phyloP scores from a whole-genome alignment of 2,888 invertebrate species.

The Mythimna vitellina region DNA sequence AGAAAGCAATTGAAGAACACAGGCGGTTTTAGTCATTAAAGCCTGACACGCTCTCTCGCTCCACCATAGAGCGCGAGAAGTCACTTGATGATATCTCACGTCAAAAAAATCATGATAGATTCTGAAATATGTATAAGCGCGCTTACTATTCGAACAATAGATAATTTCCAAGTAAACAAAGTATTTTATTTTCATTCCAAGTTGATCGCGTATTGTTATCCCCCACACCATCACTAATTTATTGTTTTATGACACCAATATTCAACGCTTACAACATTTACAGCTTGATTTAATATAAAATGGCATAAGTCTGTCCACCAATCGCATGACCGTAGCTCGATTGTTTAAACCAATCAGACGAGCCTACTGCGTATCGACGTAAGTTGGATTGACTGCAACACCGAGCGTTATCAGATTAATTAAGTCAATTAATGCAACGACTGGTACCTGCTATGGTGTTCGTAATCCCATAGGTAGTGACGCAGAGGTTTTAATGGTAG shows the following conservation, averaged over 20 bases:
- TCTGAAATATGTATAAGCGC: no score
- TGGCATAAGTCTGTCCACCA: constrained; percentile 27
- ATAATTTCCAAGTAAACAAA: no score
- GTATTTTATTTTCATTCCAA: neutral
- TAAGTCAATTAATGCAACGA: constrained; percentile 52
- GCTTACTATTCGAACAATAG: no score
- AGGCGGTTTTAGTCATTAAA: no score
- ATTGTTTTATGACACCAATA: constrained; percentile 11
- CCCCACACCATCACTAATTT: constrained; percentile 2
- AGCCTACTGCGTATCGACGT: constrained; percentile 33
- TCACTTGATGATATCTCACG: no score
- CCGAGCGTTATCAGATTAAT: constrained; percentile 47
- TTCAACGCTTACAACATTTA: constrained; percentile 33
- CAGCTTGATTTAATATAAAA: constrained; percentile 14
- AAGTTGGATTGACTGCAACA: constrained; percentile 43
- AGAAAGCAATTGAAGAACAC: no score
- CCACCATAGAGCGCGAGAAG: no score
- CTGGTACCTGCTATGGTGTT: constrained; percentile 38
- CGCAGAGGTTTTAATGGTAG: constrained; percentile 23
- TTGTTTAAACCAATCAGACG: constrained; percentile 47
- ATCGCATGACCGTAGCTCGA: constrained; percentile 20
- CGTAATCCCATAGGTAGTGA: constrained; percentile 25
- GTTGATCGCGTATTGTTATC: neutral
- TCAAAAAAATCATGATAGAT: no score
- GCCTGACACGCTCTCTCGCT: no score